Conservation (phyloP, 64 coral and sea anemone genomes). For the Montipora foliosa region DNA sequence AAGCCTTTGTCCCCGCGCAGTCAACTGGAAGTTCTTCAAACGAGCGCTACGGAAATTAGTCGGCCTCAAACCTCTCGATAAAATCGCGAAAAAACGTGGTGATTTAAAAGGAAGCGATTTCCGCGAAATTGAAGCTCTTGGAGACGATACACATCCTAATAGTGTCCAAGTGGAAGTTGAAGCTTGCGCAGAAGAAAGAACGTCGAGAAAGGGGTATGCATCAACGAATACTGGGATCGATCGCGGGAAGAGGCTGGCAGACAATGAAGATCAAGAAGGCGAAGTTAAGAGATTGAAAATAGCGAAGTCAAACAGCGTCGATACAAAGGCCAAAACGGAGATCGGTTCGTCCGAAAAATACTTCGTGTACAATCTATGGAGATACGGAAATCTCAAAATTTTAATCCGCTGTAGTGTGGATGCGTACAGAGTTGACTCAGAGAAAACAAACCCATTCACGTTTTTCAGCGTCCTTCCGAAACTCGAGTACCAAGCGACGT, state of each 20-base stretch:
- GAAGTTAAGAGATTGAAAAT: not conserved
- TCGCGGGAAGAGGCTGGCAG: slow-evolving; percentile 2
- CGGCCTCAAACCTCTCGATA: not conserved
- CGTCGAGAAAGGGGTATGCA: not conserved
- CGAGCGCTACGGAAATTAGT: slow-evolving; percentile 47
- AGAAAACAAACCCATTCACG: slow-evolving; percentile 15
- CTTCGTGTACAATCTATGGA: slow-evolving; percentile 89
- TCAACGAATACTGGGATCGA: not conserved
- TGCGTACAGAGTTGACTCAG: slow-evolving; percentile 56
- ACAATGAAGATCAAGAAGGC: not conserved
- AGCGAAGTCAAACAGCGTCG: not conserved
- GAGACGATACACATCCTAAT: not conserved
- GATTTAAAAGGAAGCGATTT: not conserved
- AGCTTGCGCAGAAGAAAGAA: not conserved
- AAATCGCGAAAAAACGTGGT: not conserved
- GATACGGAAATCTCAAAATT: slow-evolving; percentile 81
- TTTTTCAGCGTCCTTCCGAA: slow-evolving; percentile 85
- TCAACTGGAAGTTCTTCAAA: slow-evolving; percentile 72
- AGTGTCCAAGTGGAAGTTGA: not conserved
- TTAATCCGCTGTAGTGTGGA: slow-evolving; percentile 82
- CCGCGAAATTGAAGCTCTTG: not conserved
- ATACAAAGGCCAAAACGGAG: not conserved
- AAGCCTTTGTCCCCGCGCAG: slow-evolving; percentile 40
- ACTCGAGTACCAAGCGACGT: slow-evolving; percentile 74
- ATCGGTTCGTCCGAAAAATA: slow-evolving; percentile 8